phyloP scores from a whole-genome alignment of 2,888 invertebrate species.

The Apodemia zela region DNA sequence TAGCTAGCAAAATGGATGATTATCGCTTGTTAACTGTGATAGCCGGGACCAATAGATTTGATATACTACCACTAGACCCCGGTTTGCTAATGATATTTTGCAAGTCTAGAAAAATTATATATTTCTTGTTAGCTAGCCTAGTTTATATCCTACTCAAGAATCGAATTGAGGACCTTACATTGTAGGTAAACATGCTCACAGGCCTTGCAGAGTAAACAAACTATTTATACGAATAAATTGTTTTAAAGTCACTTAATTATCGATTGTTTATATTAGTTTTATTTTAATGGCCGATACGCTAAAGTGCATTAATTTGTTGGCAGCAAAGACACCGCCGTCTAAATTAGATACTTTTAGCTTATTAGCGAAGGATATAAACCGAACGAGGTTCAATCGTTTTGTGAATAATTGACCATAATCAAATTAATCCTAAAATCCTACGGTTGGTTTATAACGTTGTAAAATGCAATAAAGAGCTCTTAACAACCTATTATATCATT shows the following conservation, averaged over 20 bases:
- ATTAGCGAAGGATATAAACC: slow-evolving; percentile 65
- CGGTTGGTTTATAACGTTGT: slow-evolving; percentile 78
- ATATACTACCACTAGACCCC: no score
- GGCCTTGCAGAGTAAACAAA: slow-evolving; percentile 2
- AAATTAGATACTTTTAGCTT: slow-evolving; percentile 78
- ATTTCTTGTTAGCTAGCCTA: no score
- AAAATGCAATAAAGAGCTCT: slow-evolving; percentile 76
- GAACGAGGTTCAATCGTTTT: slow-evolving; percentile 68
- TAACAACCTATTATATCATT: slow-evolving; percentile 66
- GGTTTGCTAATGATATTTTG: no score
- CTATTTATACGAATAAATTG: slow-evolving; percentile 46
- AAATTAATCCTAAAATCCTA: slow-evolving; percentile 79
- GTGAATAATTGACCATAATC: slow-evolving; percentile 80
- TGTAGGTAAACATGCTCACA: not conserved
- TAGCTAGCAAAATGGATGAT: no score
- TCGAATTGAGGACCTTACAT: no score
- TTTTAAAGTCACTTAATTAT: slow-evolving; percentile 74
- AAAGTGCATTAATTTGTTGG: slow-evolving; percentile 78
- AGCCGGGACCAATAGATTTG: no score
- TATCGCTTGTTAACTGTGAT: no score
- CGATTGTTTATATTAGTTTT: slow-evolving; percentile 76
- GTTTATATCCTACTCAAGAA: no score
- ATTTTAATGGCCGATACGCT: slow-evolving; percentile 68
- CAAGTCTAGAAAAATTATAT: no score
- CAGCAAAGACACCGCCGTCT: slow-evolving; percentile 74